Conservation (phyloP, 2,888 invertebrate genomes). For the Pyrgus malvae region DNA sequence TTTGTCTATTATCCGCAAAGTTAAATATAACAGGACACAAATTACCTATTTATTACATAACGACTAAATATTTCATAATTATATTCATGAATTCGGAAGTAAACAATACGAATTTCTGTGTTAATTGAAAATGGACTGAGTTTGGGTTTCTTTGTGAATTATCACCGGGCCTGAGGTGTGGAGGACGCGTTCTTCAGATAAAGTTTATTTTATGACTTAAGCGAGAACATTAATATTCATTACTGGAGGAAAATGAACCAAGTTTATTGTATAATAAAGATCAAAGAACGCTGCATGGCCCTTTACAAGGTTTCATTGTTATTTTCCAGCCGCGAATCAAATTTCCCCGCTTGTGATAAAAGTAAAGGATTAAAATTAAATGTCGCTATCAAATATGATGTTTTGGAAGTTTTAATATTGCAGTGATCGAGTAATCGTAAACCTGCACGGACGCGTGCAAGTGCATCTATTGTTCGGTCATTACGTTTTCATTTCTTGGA, state of each 20-base stretch:
- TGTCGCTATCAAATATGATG: neutral
- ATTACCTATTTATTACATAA: conserved; percentile 6
- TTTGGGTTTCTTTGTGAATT: conserved; percentile 72
- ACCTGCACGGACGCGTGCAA: no score
- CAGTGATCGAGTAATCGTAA: no score
- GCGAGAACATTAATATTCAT: conserved; percentile 79
- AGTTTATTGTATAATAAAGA: conserved; percentile 78
- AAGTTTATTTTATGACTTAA: conserved; percentile 80
- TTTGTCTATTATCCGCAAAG: conserved; percentile 1
- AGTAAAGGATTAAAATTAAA: neutral
- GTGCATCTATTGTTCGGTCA: no score
- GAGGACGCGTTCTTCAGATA: conserved; percentile 69
- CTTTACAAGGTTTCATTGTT: conserved; percentile 20
- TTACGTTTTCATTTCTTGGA: no score
- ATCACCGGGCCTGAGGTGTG: conserved; percentile 62
- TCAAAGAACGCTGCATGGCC: conserved; percentile 52
- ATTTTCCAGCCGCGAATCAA: conserved; percentile 6
- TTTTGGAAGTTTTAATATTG: neutral
- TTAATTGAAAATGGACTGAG: conserved; percentile 73
- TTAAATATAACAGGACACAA: neutral
- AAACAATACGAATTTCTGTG: conserved; percentile 64
- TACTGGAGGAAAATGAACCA: conserved; percentile 74
- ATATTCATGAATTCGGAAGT: conserved; percentile 57
- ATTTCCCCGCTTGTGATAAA: neutral
- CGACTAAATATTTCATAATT: conserved; percentile 62